Percentiles rank a stretch among this genome's conserved stretches.
Evolutionary conservation across 2,888 invertebrate genomes (phyloP).

Genomic region (Pandemis cinnamomeana): DNA sequence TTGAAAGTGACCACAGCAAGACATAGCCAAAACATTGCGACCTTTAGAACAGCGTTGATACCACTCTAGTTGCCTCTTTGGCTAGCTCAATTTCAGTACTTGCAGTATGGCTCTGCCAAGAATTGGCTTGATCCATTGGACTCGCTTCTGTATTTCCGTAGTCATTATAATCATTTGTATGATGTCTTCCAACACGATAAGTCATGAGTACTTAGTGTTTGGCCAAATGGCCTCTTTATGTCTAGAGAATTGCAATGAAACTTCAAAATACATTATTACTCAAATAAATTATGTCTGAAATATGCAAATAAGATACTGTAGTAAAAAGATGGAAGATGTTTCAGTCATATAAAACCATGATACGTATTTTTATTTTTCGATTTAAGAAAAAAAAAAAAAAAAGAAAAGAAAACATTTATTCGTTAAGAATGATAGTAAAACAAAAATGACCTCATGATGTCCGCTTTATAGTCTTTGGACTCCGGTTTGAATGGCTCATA

Average conservation of each 20-base stretch:
- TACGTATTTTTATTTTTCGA: not conserved
- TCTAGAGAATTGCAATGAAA: not conserved
- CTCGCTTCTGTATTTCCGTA: slow-evolving; percentile 2
- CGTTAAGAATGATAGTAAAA: not conserved
- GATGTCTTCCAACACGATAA: not conserved
- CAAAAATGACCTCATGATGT: not conserved
- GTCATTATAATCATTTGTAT: slow-evolving; percentile 3
- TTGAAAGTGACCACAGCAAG: too few species aligned
- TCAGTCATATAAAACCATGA: not conserved
- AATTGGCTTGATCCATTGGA: not conserved
- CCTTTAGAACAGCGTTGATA: not conserved
- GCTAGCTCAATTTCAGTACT: not conserved
- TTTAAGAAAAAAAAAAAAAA: too few species aligned
- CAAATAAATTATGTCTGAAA: not conserved
- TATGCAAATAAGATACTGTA: not conserved
- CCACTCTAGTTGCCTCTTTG: not conserved
- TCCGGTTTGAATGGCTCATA: not conserved
- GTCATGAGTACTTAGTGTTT: not conserved
- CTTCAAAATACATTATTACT: too few species aligned
- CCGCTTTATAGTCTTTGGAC: not conserved
- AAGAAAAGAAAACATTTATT: too few species aligned
- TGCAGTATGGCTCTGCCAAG: not conserved
- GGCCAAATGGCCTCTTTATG: not conserved
- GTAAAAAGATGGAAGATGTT: not conserved
- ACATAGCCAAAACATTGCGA: too few species aligned